Percentiles rank a stretch among this genome's conserved stretches.
Conservation (phyloP, 2,888 invertebrate genomes). For the Reticulitermes lucifugus region DNA sequence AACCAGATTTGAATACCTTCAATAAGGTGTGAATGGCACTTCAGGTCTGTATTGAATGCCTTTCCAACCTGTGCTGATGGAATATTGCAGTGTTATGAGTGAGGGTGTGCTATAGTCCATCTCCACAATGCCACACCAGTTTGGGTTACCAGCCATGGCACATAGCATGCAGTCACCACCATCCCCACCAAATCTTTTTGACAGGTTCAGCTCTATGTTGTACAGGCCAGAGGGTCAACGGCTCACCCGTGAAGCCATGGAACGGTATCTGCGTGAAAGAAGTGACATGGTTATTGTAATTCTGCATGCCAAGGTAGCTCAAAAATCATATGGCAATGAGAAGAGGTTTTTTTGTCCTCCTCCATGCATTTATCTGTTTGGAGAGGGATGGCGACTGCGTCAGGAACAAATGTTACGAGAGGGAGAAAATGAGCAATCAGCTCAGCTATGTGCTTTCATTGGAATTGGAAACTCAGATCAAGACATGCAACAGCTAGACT, state of each 20-base stretch:
- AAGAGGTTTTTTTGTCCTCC: conserved; percentile 99
- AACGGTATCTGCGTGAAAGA: conserved; percentile 92
- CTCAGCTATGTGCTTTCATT: conserved; percentile 98
- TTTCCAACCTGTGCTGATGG: conserved; percentile 10
- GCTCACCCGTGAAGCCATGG: conserved; percentile 93
- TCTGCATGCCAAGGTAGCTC: conserved; percentile 98
- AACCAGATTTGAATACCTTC: background rate
- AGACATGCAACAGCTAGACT: conserved; percentile 98
- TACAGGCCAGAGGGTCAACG: conserved; percentile 82
- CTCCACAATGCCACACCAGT: conserved; percentile 82
- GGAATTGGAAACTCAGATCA: conserved; percentile 99
- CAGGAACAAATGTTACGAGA: conserved; percentile 93
- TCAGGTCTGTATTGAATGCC: background rate
- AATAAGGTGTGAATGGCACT: background rate
- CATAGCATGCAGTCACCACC: conserved; percentile 85
- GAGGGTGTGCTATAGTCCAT: background rate
- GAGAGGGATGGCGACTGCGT: conserved; percentile 97
- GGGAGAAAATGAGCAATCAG: conserved; percentile 89
- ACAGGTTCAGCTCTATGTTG: conserved; percentile 66
- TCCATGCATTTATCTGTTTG: conserved; percentile 97
- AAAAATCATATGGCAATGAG: conserved; percentile 99
- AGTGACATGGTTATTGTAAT: conserved; percentile 97
- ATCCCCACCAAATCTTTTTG: conserved; percentile 77
- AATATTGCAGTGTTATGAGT: conserved; percentile 4
- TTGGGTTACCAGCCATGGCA: conserved; percentile 78